Base-by-base conservation (phyloP, 2,888 invertebrate species). In the Cephalotes varians region DNA sequence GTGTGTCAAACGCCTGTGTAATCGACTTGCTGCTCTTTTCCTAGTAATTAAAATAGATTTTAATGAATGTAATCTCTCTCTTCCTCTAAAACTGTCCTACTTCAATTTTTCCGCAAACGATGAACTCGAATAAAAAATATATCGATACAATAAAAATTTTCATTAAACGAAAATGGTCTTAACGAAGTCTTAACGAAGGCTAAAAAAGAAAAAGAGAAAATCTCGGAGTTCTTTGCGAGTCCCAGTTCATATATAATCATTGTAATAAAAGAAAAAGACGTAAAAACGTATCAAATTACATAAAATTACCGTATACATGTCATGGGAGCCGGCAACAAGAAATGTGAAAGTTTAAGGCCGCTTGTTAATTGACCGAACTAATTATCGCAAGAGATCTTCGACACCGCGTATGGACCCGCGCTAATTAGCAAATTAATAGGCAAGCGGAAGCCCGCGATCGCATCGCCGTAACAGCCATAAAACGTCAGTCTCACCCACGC, bases 391-490 rank as follows among this genome's bases (percentile, higher is more conserved):
- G 56, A 71, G 44, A 79, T 79, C 62, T 56, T 71, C 77, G 77
- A 56, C 77, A 58, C 71, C 56, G 44, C 40, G 34, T 12, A 34
- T 34, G n/a, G 65, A 58, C 64, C n/a, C 31, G 54, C 44, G 67
- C 71, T 58, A 79, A 79, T 79, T 79, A 71, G 34, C 47, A 21
- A 69, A 71, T 79, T 79, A 79, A 79, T 79, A 79, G 34, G 54
- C 71, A 71, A 79, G 34, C 77, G 77, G 77, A 79, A 79, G 71
- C 56, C 1, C n/a, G 77, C 69, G 71, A 51, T 47, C 56, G 31
- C 71, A 58, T 79, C 71, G 34, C 18, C 71, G 56, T 71, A 79
- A 79, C 56, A 79, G 71, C 56, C 56, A 9, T 71, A 79, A 64
- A 79, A 71, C 56, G 34, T 6, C 40, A n/a, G 12, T 54, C 54